Percentiles rank a stretch among this genome's conserved stretches.
Evolutionary conservation across 2,797 vertebrate species (phyloP).

Genomic region (Okamejei kenojei): DNA sequence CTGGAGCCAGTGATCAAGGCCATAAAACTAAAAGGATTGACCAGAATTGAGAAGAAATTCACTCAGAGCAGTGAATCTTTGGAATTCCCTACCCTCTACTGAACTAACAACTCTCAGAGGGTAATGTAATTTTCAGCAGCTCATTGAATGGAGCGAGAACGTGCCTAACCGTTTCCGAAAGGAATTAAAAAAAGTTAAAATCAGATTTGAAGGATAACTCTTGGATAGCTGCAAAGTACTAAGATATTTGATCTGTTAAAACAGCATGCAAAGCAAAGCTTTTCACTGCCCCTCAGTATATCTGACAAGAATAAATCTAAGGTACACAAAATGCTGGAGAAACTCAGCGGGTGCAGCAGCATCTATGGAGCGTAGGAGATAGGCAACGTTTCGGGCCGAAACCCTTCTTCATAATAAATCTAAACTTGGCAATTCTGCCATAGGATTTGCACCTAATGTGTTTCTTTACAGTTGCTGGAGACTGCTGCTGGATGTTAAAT

Average conservation of each 20-base stretch:
- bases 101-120: neutral
- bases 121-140: neutral
- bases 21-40: neutral
- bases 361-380: too few species aligned
- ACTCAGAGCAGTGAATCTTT: neutral
- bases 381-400: too few species aligned
- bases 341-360: too few species aligned
- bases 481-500: too few species aligned
- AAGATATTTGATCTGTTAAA: neutral
- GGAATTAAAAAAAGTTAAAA: neutral
- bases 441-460: too few species aligned
- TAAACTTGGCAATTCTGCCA: too few species aligned
- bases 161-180: neutral
- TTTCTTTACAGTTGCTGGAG: too few species aligned
- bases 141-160: neutral
- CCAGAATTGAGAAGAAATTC: neutral
- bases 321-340: too few species aligned
- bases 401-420: too few species aligned
- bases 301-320: too few species aligned
- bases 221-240: neutral
- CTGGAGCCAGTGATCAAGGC: neutral
- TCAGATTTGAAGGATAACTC: neutral
- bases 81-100: neutral
- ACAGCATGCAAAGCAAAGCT: too few species aligned
- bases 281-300: too few species aligned